These are phyloP conservation scores for Sebastes taczanowskii DNA, from an alignment of 2,797 vertebrate species.

Conservation along the genomic window DNA sequence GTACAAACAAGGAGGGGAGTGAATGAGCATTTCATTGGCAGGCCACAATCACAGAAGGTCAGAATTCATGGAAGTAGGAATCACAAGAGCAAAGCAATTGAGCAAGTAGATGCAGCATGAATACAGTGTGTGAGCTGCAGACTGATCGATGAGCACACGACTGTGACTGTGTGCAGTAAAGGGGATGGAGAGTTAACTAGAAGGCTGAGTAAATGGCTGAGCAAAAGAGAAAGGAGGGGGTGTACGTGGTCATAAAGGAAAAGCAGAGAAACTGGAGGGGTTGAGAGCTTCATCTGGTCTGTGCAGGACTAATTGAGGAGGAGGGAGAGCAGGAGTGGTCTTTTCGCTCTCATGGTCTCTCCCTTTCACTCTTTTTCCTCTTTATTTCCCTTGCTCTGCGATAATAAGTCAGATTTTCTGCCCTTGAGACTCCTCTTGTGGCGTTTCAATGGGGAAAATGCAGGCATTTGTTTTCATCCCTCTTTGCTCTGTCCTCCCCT, in stretches of 20 bases:
- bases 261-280: conserved; percentile 53
- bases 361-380: conserved; percentile 42
- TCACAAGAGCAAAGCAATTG: conserved; percentile 64
- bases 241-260: conserved; percentile 50
- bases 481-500: neutral
- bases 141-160: conserved; percentile 68
- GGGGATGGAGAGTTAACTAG: conserved; percentile 71
- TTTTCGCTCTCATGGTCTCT: conserved; percentile 65
- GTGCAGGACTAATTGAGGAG: conserved; percentile 71
- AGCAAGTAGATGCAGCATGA: conserved; percentile 60
- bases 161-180: conserved; percentile 47
- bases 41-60: conserved; percentile 75
- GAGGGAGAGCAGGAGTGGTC: conserved; percentile 65
- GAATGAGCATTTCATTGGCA: conserved; percentile 75
- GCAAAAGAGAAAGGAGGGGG: conserved; percentile 54
- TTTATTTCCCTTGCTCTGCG: conserved; percentile 62
- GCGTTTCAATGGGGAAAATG: conserved; percentile 58
- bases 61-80: conserved; percentile 72
- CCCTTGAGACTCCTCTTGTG: conserved; percentile 76
- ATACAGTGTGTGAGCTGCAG: conserved; percentile 50
- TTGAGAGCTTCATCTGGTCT: conserved; percentile 63
- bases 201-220: conserved; percentile 75
- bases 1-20: conserved; percentile 58
- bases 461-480: conserved; percentile 30
- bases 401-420: conserved; percentile 78